Evolutionary conservation across 2,797 vertebrate species (phyloP).

Genomic region (Orientallactaga sibirica): DNA sequence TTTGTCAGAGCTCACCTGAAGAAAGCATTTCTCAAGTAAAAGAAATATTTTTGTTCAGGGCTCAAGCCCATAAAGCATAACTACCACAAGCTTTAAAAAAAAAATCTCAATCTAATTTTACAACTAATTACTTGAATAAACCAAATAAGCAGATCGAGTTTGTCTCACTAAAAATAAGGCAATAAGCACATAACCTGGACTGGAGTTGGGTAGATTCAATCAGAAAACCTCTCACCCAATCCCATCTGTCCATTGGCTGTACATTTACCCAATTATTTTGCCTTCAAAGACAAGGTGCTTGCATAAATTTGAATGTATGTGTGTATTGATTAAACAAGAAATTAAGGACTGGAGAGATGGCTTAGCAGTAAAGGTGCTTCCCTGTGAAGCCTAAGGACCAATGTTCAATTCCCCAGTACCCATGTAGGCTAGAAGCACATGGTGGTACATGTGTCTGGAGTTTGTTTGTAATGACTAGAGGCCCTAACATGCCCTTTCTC

Average conservation of each 20-base stretch:
- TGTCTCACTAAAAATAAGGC: conserved; percentile 81
- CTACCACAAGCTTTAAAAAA: conserved; percentile 79
- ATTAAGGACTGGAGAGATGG: too few species aligned
- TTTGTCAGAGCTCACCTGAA: conserved; percentile 87
- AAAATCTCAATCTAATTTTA: conserved; percentile 82
- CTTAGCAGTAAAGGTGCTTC: too few species aligned
- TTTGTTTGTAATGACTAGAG: too few species aligned
- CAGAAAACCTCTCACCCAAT: conserved; percentile 24
- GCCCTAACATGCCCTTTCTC: too few species aligned
- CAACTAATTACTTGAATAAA: conserved; percentile 85
- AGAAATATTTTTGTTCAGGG: conserved; percentile 89
- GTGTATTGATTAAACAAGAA: conserved; percentile 8
- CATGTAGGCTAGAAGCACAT: too few species aligned
- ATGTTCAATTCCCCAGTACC: too few species aligned
- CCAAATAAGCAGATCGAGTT: conserved; percentile 84
- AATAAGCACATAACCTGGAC: conserved; percentile 66
- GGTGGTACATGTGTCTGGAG: too few species aligned
- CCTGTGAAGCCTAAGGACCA: too few species aligned
- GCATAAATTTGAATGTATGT: conserved; percentile 59
- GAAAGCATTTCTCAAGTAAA: conserved; percentile 87
- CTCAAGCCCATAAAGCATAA: conserved; percentile 88
- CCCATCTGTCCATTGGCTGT: background rate
- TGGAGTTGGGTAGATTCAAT: background rate
- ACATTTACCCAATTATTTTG: conserved; percentile 67
- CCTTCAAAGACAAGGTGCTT: conserved; percentile 59